Base-by-base conservation (phyloP, 1,140 invertebrate species). In the Campoletis sonorensis region DNA sequence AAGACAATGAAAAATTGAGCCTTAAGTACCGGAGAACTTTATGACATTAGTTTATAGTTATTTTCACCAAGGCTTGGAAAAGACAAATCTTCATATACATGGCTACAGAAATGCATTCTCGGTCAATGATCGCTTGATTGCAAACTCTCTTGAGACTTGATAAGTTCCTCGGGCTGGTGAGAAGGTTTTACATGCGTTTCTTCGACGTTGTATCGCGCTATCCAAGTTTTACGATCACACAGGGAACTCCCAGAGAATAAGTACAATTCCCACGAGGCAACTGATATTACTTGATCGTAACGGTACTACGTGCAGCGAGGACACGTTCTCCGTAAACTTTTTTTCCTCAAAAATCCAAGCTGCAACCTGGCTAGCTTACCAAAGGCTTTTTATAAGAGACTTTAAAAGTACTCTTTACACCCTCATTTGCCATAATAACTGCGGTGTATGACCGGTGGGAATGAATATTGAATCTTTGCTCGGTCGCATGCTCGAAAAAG, bases 391-490 rank as follows among this genome's bases (percentile, higher is more conserved):
- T n/a, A 4, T 4, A 54, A 4, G 49, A n/a, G 13, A 54, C 49
- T 15, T 4, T 54, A 8, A 37, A 37, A 10, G 37, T 10, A n/a
- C 49, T 54, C 49, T 54, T 15, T 15, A 15, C 18, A 54, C 18
- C 67, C 67, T 37, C 26, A 64, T 64, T 64, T 5, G 11, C 58
- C 4, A 21, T 64, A 64, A 64, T 64, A 45, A 75, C 40, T 54
- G 21, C 27, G 10, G 21, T 15, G 16, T 27, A 51, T 45, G 40
- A 4, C 7, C 45, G 27, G 30, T 72, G 18, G 70, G 18, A n/a
- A 75, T 75, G 27, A 75, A 75, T 75, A 75, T 75, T 51, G 18
- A 75, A 75, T 75, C 40, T 72, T 4, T 21, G 10, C 70, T 45
- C n/a, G 33, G 18, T 37, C 11, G 18, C 18, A 45, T 13, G 5